These are phyloP conservation scores for Centrocercus urophasianus DNA, from an alignment of 2,113 vertebrate species.

Conservation along the genomic window DNA sequence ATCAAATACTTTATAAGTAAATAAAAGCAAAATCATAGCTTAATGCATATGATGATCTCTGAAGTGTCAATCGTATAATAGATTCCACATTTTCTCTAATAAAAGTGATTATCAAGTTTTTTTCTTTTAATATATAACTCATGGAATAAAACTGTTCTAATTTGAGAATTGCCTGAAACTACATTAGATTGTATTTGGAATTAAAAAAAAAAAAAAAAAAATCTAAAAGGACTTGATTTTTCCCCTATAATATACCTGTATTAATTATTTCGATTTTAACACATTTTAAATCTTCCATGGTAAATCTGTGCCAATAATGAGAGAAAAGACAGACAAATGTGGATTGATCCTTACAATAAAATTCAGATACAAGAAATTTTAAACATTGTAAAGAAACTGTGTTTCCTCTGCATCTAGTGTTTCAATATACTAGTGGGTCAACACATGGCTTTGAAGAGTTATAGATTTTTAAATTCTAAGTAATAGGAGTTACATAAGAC, in stretches of 20 bases:
- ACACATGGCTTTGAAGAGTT: neutral
- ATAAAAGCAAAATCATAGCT: constrained; percentile 12
- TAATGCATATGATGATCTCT: neutral
- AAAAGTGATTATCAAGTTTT: neutral
- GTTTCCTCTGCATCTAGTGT: neutral
- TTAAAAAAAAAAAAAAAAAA: neutral
- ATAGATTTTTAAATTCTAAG: neutral
- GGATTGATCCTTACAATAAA: neutral
- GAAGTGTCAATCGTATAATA: neutral
- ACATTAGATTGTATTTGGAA: neutral
- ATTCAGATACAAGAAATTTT: neutral
- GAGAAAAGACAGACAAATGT: neutral
- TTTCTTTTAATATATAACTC: neutral
- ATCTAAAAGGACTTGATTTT: neutral
- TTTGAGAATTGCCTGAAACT: neutral
- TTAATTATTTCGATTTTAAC: neutral
- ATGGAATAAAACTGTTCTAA: neutral
- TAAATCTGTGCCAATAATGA: neutral
- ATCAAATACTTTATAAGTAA: neutral
- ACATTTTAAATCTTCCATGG: neutral
- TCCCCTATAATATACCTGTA: neutral
- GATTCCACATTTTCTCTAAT: neutral
- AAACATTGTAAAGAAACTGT: neutral
- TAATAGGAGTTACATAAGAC: neutral
- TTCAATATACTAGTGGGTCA: neutral